These are phyloP conservation scores for Bombyx mandarina DNA, from an alignment of 1,140 invertebrate genomes.

Conservation along the genomic window DNA sequence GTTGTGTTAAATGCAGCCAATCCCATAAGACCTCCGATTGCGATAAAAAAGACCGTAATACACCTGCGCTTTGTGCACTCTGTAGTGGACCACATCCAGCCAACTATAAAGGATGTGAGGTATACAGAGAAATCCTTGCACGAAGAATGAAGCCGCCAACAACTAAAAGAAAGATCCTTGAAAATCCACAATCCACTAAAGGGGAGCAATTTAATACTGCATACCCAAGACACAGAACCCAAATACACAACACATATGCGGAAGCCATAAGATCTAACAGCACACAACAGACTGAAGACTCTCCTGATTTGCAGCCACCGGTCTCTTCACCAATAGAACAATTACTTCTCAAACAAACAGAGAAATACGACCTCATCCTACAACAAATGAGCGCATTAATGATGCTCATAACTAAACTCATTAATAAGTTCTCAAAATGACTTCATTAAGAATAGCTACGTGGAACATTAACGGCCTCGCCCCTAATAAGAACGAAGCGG, in stretches of 20 bases:
- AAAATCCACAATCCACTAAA: no score
- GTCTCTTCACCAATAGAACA: not conserved
- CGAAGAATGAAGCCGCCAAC: not conserved
- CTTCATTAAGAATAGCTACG: not conserved
- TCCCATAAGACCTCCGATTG: slow-evolving; percentile 1
- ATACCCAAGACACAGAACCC: not conserved
- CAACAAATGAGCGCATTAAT: slow-evolving; percentile 1
- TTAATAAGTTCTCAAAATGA: not conserved
- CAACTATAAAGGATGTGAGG: slow-evolving; percentile 6
- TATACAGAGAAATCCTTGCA: slow-evolving; percentile 4
- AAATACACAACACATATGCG: not conserved
- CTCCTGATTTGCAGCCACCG: no score
- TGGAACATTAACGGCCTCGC: not conserved
- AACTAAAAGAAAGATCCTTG: not conserved
- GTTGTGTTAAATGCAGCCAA: slow-evolving; percentile 8
- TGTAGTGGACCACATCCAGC: no score
- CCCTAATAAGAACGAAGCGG: no score
- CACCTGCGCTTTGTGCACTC: slow-evolving; percentile 5
- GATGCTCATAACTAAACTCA: not conserved
- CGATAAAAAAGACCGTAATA: slow-evolving; percentile 3
- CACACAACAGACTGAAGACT: no score
- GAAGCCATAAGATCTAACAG: no score
- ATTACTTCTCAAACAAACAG: not conserved
- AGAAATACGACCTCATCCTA: slow-evolving; percentile 1
- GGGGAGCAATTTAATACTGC: not conserved